Evolutionary conservation across 2,797 vertebrate species (phyloP), one percentile per base, ranked within the genome.

Genomic region (Eidolon dupreanum): DNA sequence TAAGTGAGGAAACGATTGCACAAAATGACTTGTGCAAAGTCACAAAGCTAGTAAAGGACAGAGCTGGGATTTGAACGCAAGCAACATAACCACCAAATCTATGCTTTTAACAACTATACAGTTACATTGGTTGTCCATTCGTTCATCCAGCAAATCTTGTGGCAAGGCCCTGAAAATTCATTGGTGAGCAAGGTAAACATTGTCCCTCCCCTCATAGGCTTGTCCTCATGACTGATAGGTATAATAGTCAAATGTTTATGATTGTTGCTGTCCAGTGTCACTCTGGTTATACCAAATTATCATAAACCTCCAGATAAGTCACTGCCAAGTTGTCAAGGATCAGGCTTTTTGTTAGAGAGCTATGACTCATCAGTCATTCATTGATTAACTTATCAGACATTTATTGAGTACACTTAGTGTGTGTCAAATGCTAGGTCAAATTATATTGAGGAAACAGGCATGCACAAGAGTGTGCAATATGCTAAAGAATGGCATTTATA

Each of bases 121-220:
- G 24, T 75, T n/a, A 31, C 12, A 8, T 6, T 49, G 26, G 6
- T n/a, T 68, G 38, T 46, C 77, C 24, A 10, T 65, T 53, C 36
- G 5, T 26, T 33, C 9, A n/a, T 43, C 19, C 55, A 17, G 33
- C 1, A 20, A 6, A 28, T 33, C 53, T 63, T 74, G 22, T 43
- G 20, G 8, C n/a, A 33, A 74, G 13, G 28, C 28, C 19, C 33
- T 57, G 63, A 24, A 15, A 41, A 57, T 26, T 82, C 63, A 46
- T 7, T 51, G 24, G 11, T 53, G 36, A 78, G 31, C 51, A 41
- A 66, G 4, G 11, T 8, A 57, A 20, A 53, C 20, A 38, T 6
- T 36, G 5, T 53, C 9, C 20, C 10, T 41, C 33, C 1, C 33
- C 13, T 66, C 3, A 24, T 0, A 4, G 51, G 33, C 26, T 90